Evolutionary conservation across 1,140 invertebrate species (phyloP).

Genomic region (Alviniconcha marisindica): DNA sequence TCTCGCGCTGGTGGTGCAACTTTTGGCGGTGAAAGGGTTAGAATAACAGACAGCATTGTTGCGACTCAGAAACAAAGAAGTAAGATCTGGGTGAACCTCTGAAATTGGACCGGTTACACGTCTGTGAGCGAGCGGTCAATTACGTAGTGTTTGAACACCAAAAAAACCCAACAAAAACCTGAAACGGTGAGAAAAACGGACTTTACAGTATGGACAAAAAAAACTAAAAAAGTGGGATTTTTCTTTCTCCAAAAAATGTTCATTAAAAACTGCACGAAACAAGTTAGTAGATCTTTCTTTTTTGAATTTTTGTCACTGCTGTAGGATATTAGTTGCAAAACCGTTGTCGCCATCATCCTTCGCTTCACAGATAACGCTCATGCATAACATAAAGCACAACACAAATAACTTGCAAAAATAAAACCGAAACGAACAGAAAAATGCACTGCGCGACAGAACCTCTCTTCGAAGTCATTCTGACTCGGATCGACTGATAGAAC

Average conservation of each 20-base stretch:
- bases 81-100: conserved; percentile 1
- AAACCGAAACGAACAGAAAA: conserved; percentile 7
- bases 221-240: neutral
- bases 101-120: neutral
- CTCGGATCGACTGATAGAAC: too few species aligned
- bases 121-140: neutral
- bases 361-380: neutral
- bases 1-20: too few species aligned
- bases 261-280: neutral
- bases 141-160: neutral
- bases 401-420: neutral
- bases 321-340: conserved; percentile 25
- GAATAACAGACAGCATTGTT: too few species aligned
- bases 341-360: neutral
- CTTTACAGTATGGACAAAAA: neutral
- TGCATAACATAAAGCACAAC: conserved; percentile 2
- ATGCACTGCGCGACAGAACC: conserved; percentile 20
- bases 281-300: neutral
- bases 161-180: too few species aligned
- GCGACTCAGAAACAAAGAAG: neutral
- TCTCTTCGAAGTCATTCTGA: too few species aligned
- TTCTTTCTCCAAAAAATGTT: neutral
- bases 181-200: neutral
- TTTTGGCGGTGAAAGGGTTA: too few species aligned
- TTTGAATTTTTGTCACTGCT: neutral